Evolutionary conservation across 2,888 invertebrate genomes (phyloP).

Genomic region (Leuctra nigra): DNA sequence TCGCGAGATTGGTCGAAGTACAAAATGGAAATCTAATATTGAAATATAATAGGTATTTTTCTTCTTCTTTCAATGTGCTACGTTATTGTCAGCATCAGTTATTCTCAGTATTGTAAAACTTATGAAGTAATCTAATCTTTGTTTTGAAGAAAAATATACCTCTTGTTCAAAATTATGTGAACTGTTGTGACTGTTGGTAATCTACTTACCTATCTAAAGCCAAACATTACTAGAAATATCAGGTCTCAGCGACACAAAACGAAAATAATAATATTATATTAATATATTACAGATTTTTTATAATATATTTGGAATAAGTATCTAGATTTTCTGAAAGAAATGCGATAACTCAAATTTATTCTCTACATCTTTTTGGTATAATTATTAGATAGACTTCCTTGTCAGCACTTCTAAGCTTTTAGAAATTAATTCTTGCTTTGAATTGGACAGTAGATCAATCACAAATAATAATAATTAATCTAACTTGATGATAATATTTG

Average conservation of each 20-base stretch:
- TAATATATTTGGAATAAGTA: constrained; percentile 24
- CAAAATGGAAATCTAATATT: constrained; percentile 10
- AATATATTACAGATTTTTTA: constrained; percentile 27
- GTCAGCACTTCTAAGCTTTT: constrained; percentile 24
- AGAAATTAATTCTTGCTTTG: background rate
- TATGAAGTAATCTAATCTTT: constrained; percentile 17
- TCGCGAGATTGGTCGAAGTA: constrained; percentile 20
- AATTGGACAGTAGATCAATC: no score
- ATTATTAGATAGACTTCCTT: constrained; percentile 17
- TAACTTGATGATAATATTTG: no score
- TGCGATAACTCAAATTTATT: constrained; percentile 19
- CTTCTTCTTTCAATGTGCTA: constrained; percentile 21
- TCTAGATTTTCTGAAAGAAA: constrained; percentile 19
- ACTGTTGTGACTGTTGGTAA: background rate
- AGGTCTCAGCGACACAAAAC: constrained; percentile 20
- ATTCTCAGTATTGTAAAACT: constrained; percentile 28
- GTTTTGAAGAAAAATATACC: no score
- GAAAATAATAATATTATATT: constrained; percentile 18
- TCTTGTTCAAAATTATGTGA: constrained; percentile 21
- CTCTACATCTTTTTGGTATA: constrained; percentile 12
- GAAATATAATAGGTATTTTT: background rate
- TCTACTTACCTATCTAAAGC: constrained; percentile 6
- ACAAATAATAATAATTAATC: no score
- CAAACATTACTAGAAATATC: constrained; percentile 22
- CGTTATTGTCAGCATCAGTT: constrained; percentile 21